Percentiles rank a stretch among this genome's conserved stretches.
phyloP scores from a whole-genome alignment of 2,888 invertebrate genomes.

The Nudaria mundana region DNA sequence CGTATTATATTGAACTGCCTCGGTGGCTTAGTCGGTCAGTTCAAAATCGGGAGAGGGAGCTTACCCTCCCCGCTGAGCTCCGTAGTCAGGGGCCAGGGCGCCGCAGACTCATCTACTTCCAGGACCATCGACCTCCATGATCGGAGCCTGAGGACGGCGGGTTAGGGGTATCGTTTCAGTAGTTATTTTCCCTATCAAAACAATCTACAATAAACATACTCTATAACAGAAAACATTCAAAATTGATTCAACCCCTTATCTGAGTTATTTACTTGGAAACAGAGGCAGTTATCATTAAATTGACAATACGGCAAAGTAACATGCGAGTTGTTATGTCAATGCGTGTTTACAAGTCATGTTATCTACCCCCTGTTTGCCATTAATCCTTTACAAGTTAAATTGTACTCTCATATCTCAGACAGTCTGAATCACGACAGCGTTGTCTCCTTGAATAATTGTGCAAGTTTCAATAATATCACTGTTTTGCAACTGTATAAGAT shows the following conservation, averaged over 20 bases:
- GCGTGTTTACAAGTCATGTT: constrained; percentile 24
- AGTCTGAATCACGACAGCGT: constrained; percentile 11
- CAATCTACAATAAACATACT: constrained; percentile 16
- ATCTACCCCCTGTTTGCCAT: constrained; percentile 27
- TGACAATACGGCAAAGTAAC: constrained; percentile 27
- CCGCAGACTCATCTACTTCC: too few species aligned
- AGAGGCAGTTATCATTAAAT: constrained; percentile 25
- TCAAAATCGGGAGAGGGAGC: too few species aligned
- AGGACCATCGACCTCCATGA: too few species aligned
- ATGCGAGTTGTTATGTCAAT: constrained; percentile 23
- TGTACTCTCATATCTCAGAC: constrained; percentile 28
- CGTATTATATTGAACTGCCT: too few species aligned
- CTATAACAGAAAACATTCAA: constrained; percentile 22
- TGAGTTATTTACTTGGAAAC: constrained; percentile 16
- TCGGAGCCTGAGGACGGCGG: too few species aligned
- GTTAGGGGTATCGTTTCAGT: too few species aligned
- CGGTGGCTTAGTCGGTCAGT: too few species aligned
- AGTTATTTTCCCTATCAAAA: too few species aligned
- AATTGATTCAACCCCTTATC: constrained; percentile 29
- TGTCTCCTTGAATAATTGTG: constrained; percentile 35
- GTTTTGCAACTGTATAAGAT: too few species aligned
- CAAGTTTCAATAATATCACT: constrained; percentile 28
- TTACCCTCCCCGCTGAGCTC: too few species aligned
- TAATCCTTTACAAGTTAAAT: constrained; percentile 37
- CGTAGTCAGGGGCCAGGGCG: too few species aligned